Evolutionary conservation across 2,113 vertebrate species (phyloP), one percentile per base, ranked within the genome.

Genomic region (Cyanistes caeruleus): DNA sequence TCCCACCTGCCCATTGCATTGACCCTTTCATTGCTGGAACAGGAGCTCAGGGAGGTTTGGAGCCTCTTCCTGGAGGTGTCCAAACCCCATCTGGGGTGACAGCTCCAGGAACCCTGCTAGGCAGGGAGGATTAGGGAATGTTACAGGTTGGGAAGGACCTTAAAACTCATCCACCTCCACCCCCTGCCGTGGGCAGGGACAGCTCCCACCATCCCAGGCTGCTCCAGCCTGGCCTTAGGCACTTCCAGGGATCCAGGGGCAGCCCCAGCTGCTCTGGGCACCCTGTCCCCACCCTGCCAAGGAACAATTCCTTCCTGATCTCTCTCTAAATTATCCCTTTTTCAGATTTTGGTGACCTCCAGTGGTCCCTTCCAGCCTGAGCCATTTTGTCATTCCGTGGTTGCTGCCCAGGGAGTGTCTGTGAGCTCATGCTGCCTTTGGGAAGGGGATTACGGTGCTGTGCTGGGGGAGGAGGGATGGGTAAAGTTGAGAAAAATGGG

Each of bases 111-210:
- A 43, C 51, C 8, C 49, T 56, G 58, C 41, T 18, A 1, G 39
- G 56, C 30, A 68, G 33, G 58, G 62, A 75, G 69, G 55, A 31
- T 35, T 9, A 1, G 6, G 22, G 72, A 55, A 55, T 18, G 21
- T 15, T 6, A 13, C 4, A 19, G 30, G 8, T 22, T 31, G 41
- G 30, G 39, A 68, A 2, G 25, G 35, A 49, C 12, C 21, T 28
- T 28, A 69, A 62, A 76, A 0, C 5, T 0, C 63, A 55, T 1
- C 25, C 12, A 1, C 4, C 55, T 0, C 17, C 53, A 24, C 28
- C 55, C 28, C 28, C 20, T 7, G 21, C 55, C 55, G 11, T 49
- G 70, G 46, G 46, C n/a, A 82, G 62, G 24, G 46, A 60, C 60
- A 16, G 39, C n/a, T 75, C 1, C 62, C 62, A 35, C 53, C 10